Percentiles rank a stretch among this genome's conserved stretches.
These are phyloP conservation scores for Neolamprologus caudopunctatus DNA, from an alignment of 2,113 vertebrate genomes.

Conservation along the genomic window DNA sequence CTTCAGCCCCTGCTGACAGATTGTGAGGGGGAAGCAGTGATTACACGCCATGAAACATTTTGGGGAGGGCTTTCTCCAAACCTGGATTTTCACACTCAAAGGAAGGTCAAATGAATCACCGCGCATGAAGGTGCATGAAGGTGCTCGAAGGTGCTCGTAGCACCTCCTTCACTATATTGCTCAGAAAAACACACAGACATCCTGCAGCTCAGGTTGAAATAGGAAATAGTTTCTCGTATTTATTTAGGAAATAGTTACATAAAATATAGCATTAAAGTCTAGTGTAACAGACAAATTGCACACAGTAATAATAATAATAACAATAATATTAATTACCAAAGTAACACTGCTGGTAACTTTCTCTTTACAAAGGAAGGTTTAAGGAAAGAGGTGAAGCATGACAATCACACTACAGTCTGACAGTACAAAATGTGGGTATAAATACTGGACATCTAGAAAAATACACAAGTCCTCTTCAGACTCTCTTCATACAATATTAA, in stretches of 20 bases:
- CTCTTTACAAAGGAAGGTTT: slow-evolving; percentile 66
- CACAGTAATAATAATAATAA: slow-evolving; percentile 58
- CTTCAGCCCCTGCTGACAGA: not conserved
- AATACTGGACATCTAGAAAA: slow-evolving; percentile 93
- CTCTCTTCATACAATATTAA: slow-evolving; percentile 83
- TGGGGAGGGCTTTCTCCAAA: not conserved
- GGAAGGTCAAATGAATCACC: not conserved
- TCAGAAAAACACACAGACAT: not conserved
- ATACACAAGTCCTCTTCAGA: slow-evolving; percentile 83
- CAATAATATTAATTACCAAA: slow-evolving; percentile 59
- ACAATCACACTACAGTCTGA: slow-evolving; percentile 75
- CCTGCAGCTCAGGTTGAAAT: slow-evolving; percentile 26
- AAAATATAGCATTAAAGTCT: slow-evolving; percentile 74
- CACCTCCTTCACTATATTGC: not conserved
- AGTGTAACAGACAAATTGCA: slow-evolving; percentile 79
- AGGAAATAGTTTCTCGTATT: slow-evolving; percentile 66
- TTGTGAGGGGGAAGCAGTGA: not conserved
- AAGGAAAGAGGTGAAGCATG: slow-evolving; percentile 74
- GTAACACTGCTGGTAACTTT: slow-evolving; percentile 80
- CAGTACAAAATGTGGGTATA: slow-evolving; percentile 91
- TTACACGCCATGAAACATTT: not conserved
- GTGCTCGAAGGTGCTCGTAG: not conserved
- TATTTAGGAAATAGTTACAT: slow-evolving; percentile 73
- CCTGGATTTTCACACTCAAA: not conserved
- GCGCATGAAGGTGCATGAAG: not conserved